Evolutionary conservation across 2,113 vertebrate genomes (phyloP).

Genomic region (Eolophus roseicapilla): DNA sequence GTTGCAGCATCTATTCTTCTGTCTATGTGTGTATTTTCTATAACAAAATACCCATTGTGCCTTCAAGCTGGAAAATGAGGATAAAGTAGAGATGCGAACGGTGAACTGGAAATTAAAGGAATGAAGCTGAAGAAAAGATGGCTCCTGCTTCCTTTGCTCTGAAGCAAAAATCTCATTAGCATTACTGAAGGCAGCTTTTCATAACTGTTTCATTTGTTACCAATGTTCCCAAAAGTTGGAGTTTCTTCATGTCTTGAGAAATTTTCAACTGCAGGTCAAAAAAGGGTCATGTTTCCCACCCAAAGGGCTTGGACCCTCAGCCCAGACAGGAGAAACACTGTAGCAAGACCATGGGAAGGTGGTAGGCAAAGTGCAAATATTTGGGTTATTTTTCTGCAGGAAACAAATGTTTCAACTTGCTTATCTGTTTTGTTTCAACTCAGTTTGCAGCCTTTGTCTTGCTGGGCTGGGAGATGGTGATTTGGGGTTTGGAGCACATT

Average conservation of each 20-base stretch:
- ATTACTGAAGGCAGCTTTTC: not conserved
- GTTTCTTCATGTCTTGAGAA: accelerated
- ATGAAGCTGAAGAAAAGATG: not conserved
- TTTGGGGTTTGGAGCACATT: conserved; percentile 31
- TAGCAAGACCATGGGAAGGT: not conserved
- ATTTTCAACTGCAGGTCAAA: not conserved
- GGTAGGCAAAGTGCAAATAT: conserved; percentile 5
- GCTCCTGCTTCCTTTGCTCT: not conserved
- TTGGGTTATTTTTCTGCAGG: not conserved
- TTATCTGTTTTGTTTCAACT: conserved; percentile 42
- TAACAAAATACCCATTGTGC: not conserved
- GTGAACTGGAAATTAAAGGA: not conserved
- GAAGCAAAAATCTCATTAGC: not conserved
- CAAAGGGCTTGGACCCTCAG: not conserved
- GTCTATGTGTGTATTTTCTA: not conserved
- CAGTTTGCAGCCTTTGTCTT: conserved; percentile 49
- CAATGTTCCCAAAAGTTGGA: not conserved
- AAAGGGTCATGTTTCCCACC: not conserved
- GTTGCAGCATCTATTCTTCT: not conserved
- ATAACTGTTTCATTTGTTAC: not conserved
- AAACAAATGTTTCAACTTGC: not conserved
- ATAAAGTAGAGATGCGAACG: not conserved
- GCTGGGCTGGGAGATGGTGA: conserved; percentile 11
- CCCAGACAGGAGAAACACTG: not conserved
- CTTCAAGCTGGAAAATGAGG: not conserved